A percentile compares a stretch with the other conserved stretches of the same genome.
Conservation (phyloP, 2,888 invertebrate genomes). For the Xiphydria camelus region DNA sequence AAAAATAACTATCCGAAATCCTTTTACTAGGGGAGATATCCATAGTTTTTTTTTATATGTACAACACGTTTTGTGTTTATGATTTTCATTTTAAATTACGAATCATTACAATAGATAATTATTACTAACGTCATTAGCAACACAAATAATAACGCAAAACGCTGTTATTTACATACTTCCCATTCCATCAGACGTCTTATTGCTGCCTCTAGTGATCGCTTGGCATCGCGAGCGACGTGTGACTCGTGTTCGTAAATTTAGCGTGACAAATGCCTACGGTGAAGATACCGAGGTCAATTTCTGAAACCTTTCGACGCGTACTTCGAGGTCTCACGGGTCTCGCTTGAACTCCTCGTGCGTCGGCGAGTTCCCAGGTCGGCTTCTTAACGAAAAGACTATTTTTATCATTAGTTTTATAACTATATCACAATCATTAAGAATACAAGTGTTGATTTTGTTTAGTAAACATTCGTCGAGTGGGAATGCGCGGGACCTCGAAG, state of each 20-base stretch:
- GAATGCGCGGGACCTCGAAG: slow-evolving; percentile 12
- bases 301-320: too few species aligned
- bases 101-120: slow-evolving; percentile 44
- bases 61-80: slow-evolving; percentile 43
- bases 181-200: slow-evolving; percentile 19
- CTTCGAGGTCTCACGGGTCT: too few species aligned
- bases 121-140: slow-evolving; percentile 44
- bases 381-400: slow-evolving; percentile 17
- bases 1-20: slow-evolving; percentile 52
- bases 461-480: too few species aligned
- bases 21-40: slow-evolving; percentile 46
- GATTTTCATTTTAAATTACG: slow-evolving; percentile 39
- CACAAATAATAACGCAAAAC: slow-evolving; percentile 53
- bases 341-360: too few species aligned
- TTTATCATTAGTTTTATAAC: slow-evolving; percentile 38
- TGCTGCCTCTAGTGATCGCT: slow-evolving; percentile 20
- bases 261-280: too few species aligned
- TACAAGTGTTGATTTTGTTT: slow-evolving; percentile 30
- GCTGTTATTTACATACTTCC: slow-evolving; percentile 47
- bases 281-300: too few species aligned
- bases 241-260: slow-evolving; percentile 27
- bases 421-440: slow-evolving; percentile 47
- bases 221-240: neutral
- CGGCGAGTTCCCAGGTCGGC: neutral
- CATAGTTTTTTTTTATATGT: slow-evolving; percentile 43